A percentile compares a stretch with the other conserved stretches of the same genome.
Conservation (phyloP, 2,113 vertebrate species). For the Lepidothrix coronata region DNA sequence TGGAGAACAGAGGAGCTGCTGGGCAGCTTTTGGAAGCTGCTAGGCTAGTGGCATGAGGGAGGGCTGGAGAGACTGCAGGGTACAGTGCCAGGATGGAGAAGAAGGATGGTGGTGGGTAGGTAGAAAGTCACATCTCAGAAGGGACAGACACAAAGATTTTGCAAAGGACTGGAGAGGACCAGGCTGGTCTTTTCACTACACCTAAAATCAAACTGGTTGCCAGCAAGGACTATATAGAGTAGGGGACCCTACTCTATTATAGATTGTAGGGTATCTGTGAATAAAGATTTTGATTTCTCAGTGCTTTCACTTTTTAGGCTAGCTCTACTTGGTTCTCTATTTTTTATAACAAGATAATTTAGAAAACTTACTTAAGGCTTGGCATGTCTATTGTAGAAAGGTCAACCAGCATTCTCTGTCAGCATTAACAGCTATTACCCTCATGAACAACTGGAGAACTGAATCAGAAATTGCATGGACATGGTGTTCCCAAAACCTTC, state of each 20-base stretch:
- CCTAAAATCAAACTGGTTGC: not conserved
- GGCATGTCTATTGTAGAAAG: not conserved
- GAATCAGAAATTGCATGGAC: not conserved
- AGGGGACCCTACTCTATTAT: not conserved
- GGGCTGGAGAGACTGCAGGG: not conserved
- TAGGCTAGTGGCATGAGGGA: not conserved
- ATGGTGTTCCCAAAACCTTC: not conserved
- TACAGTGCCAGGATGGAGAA: not conserved
- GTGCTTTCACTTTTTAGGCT: not conserved
- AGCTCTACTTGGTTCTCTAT: not conserved
- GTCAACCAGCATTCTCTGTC: not conserved
- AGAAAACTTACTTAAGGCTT: not conserved
- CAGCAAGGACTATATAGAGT: not conserved
- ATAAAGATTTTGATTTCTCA: not conserved
- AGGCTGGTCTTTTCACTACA: not conserved
- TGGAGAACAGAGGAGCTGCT: not conserved
- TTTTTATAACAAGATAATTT: not conserved
- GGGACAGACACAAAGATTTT: not conserved
- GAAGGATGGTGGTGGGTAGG: not conserved
- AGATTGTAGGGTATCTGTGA: not conserved
- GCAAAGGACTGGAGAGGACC: not conserved
- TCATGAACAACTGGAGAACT: not conserved
- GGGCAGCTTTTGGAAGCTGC: not conserved
- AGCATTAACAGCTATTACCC: not conserved
- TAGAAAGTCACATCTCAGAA: not conserved